A percentile compares a stretch with the other conserved stretches of the same genome.
phyloP scores from a whole-genome alignment of 1,140 invertebrate genomes.

The Panulirus ornatus region DNA sequence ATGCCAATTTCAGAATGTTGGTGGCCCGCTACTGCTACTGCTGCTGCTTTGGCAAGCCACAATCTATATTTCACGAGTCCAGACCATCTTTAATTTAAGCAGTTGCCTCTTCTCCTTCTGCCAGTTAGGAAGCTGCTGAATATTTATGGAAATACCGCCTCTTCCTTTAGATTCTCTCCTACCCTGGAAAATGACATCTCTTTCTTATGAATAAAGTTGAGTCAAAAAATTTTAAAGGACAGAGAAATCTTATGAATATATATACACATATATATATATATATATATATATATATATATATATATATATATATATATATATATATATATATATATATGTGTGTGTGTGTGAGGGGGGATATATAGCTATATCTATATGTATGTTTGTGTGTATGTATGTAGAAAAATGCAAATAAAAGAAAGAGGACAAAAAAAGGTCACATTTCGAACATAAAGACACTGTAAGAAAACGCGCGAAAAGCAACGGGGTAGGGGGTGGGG shows the following conservation, averaged over 20 bases:
- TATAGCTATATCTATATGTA: neutral
- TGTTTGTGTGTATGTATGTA: neutral
- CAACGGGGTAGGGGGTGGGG: neutral
- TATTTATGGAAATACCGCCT: conserved; percentile 9
- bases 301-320: conserved; percentile 1
- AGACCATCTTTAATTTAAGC: neutral
- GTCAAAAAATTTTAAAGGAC: neutral
- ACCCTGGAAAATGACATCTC: conserved; percentile 1
- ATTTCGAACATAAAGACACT: neutral
- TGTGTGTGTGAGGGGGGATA: neutral
- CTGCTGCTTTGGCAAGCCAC: neutral
- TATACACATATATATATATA: neutral
- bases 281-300: neutral
- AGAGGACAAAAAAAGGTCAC: too few relatives aligned
- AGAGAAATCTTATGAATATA: neutral
- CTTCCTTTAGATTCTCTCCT: neutral
- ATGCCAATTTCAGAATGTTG: neutral
- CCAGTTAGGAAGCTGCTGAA: neutral
- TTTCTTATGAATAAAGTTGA: conserved; percentile 15
- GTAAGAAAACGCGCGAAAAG: neutral
- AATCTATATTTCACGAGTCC: neutral
- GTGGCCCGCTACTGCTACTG: neutral
- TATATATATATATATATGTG: neutral
- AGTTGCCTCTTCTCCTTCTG: conserved; percentile 7
- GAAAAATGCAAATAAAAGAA: too few relatives aligned